Conservation (phyloP, 2,113 vertebrate genomes). For the Sturnus vulgaris region DNA sequence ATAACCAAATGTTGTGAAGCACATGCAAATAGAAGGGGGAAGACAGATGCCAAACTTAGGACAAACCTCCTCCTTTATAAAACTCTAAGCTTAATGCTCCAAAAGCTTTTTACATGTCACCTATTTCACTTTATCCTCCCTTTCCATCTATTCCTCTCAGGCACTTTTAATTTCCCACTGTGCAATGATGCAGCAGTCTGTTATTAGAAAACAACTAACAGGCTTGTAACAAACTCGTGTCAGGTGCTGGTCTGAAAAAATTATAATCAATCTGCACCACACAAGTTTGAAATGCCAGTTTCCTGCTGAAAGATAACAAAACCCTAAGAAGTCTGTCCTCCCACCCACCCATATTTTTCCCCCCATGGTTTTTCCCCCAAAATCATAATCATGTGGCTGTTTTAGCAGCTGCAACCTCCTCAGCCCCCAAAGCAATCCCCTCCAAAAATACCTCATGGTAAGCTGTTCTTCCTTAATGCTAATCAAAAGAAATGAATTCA, state of each 20-base stretch:
- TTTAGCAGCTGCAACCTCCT: not conserved
- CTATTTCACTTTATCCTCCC: not conserved
- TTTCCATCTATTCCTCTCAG: not conserved
- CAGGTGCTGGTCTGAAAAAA: not conserved
- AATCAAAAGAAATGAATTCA: conserved; percentile 36
- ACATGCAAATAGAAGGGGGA: not conserved
- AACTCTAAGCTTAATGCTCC: not conserved
- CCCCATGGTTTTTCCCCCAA: not conserved
- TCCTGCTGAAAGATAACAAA: not conserved
- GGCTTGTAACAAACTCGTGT: not conserved
- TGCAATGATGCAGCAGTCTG: not conserved
- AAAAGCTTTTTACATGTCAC: conserved; percentile 12
- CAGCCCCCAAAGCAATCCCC: not conserved
- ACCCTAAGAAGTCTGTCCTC: not conserved
- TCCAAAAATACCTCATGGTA: not conserved
- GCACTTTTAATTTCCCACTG: conserved; percentile 21
- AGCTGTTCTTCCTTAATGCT: not conserved
- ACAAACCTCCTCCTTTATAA: not conserved
- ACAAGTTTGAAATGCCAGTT: not conserved
- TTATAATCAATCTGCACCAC: not conserved
- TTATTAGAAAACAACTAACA: conserved; percentile 24
- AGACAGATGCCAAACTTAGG: not conserved
- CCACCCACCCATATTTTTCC: accelerated
- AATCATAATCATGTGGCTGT: not conserved
- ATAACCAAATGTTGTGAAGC: not conserved